Evolutionary conservation across 2,797 vertebrate species (phyloP).

Genomic region (Thamnophis elegans): DNA sequence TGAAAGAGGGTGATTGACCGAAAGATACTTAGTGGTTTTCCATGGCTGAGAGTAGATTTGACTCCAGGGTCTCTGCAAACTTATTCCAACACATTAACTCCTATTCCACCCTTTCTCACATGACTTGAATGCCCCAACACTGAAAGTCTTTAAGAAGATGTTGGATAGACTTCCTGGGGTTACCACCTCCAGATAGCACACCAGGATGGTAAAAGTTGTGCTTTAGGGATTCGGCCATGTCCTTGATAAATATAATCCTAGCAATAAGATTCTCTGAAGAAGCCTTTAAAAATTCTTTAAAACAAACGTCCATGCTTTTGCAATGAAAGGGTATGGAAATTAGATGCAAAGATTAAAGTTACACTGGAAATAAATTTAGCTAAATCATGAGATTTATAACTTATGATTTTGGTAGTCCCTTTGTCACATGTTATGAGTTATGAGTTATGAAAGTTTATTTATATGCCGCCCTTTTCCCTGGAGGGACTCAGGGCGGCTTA

Average conservation of each 20-base stretch:
- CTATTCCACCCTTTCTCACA: not conserved
- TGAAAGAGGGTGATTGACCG: not conserved
- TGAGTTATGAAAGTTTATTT: too few species aligned
- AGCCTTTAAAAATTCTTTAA: not conserved
- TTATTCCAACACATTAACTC: not conserved
- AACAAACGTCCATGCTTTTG: not conserved
- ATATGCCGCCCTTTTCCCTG: too few species aligned
- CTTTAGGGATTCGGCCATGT: not conserved
- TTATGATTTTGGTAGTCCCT: conserved; percentile 41
- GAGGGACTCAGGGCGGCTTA: too few species aligned
- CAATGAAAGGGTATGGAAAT: not conserved
- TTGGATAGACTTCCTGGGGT: too few species aligned
- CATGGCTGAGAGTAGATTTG: not conserved
- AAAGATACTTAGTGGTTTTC: not conserved
- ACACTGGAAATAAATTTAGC: not conserved
- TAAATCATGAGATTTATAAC: conserved; percentile 10
- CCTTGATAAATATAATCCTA: not conserved
- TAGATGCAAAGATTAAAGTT: not conserved
- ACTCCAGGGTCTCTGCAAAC: not conserved
- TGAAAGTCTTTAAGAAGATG: too few species aligned
- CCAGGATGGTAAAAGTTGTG: not conserved
- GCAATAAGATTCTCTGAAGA: not conserved
- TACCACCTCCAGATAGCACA: not conserved
- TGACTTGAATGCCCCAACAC: too few species aligned
- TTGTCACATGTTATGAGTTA: conserved; percentile 36